Evolutionary conservation across 2,113 vertebrate genomes (phyloP), one percentile per base, ranked within the genome.

Genomic region (Promerops cafer): DNA sequence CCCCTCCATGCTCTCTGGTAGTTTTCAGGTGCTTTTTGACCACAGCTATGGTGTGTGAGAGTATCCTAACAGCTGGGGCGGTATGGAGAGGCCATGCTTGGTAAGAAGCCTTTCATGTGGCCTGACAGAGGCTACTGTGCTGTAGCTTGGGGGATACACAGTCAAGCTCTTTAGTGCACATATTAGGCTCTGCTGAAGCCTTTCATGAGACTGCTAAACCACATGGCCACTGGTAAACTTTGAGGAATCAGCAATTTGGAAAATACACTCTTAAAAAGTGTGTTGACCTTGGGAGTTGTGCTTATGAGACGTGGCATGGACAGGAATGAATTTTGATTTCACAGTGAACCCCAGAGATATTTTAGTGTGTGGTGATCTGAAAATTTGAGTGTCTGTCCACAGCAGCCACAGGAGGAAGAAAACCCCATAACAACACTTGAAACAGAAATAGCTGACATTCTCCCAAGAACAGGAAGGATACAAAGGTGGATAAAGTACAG

Each of bases 341-440:
- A 19, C 27, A 9, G 27, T 65, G 57, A 54, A 71, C 33, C 19
- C 20, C 33, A 53, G 63, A 57, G 50, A 52, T 47, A 64, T 57
- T 85, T 87, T 57, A 40, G 22, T 53, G 18, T 76, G n/a, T 35
- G 18, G 21, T 78, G 65, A 64, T 83, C 28, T 79, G 33, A 24
- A 70, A 52, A 86, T 83, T 35, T 47, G 27, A 52, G 17, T 53
- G 20, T 54, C 26, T 53, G 11, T 65, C 13, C 35, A 70, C 27
- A 87, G 16, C 30, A 83, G 39, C 10, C 35, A 56, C 5, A 35
- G 39, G 3, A 50, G 33, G 22, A 69, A 84, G 23, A 10, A 74
- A 66, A 18, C 2, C 5, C 14, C 0, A 0, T 35, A 70, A 66
- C 8, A 74, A 16, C 10, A 11, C 9, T 28, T 16, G 59, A 70